phyloP scores from a whole-genome alignment of 2,113 vertebrate species.

The Chiloscyllium plagiosum region DNA sequence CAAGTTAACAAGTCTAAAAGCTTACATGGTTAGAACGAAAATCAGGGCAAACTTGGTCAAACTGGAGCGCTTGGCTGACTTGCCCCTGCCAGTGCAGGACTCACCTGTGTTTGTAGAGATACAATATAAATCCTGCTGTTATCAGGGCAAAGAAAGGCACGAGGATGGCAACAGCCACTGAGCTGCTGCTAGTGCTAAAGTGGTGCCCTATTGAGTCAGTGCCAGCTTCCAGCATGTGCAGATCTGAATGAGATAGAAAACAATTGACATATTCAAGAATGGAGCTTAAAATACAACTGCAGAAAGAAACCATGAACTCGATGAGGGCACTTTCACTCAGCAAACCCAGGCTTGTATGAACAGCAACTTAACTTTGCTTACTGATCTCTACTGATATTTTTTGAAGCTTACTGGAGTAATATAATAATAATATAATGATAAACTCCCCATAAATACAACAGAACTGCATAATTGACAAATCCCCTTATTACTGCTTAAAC shows the following conservation, averaged over 20 bases:
- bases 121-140: slow-evolving; percentile 96
- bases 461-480: background rate
- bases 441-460: background rate
- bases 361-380: background rate
- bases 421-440: background rate
- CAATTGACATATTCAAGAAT: background rate
- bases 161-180: slow-evolving; percentile 93
- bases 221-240: slow-evolving; percentile 67
- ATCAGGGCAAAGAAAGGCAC: slow-evolving; percentile 99
- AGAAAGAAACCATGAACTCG: background rate
- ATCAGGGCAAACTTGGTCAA: background rate
- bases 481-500: background rate
- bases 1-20: background rate
- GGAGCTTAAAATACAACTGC: background rate
- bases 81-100: background rate
- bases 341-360: background rate
- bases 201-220: slow-evolving; percentile 75
- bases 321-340: background rate
- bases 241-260: slow-evolving; percentile 34
- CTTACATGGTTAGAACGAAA: background rate
- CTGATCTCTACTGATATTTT: background rate
- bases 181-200: slow-evolving; percentile 96
- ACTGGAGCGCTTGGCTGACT: background rate
- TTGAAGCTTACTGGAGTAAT: background rate
- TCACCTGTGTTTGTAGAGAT: slow-evolving; percentile 99